Base-by-base conservation (phyloP, 1,140 invertebrate genomes). In the Ooceraea biroi region DNA sequence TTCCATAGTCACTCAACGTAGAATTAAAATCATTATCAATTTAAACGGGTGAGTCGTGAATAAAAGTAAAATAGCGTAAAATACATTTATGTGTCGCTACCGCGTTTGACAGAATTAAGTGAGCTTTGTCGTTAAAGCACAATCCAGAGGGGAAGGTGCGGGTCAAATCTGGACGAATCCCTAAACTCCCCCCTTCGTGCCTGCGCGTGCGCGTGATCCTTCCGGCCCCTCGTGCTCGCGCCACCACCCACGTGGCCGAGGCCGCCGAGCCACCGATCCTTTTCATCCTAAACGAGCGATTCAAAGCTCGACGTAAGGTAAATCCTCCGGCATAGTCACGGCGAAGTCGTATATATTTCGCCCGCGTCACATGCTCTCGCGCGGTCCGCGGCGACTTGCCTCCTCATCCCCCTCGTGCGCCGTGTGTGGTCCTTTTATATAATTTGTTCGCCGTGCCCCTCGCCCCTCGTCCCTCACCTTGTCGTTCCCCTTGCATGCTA, bases 211-310 rank as follows among this genome's bases (percentile, higher is more conserved):
- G 86, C 77, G 86, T 50, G 85, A 92, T 90, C 89, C 89, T 93
- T 91, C 90, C 91, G 90, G 89, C 50, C 66, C 58, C 74, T 76
- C 74, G 63, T 89, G 88, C 87, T 91, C 90, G 87, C 88, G 86
- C 86, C 89, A 88, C 89, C 92, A 92, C 92, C 92, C 92, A 92
- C 91, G 92, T 86, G 78, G 88, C 30, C 83, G 61, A 69, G 86
- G 80, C 63, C 88, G 83, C 89, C 83, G 87, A 90, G 91, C 90
- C 91, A 92, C 91, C 88, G 86, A 93, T 90, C 92, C 92, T 93
- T 93, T 92, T 93, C 91, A 91, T 92, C 92, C 91, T 91, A 93
- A 93, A 93, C 91, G 90, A 93, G 91, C 91, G 89, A 93, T 93
- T 92, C 92, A 92, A 91, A 89, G 89, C 84, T 78, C 80, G 89